A percentile compares a stretch with the other conserved stretches of the same genome.
Evolutionary conservation across 2,113 vertebrate species (phyloP).

Genomic region (Triplophysa tibetana): DNA sequence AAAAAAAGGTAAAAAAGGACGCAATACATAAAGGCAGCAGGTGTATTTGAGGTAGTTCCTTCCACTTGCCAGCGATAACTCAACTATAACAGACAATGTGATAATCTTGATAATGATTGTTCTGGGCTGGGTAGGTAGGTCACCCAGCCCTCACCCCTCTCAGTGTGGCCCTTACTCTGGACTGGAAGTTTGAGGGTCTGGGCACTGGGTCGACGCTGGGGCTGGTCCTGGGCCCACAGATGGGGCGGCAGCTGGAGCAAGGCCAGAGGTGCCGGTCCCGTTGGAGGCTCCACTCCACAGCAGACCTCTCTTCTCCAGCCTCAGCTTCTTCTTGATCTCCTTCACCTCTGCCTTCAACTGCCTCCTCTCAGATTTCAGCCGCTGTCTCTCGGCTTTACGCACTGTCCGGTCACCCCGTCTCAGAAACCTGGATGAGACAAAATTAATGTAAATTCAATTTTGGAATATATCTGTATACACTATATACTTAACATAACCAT

Average conservation of each 20-base stretch:
- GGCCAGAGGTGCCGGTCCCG: slow-evolving; percentile 77
- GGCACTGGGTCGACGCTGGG: slow-evolving; percentile 69
- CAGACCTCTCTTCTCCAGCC: slow-evolving; percentile 90
- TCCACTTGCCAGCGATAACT: slow-evolving; percentile 61
- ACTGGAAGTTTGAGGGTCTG: slow-evolving; percentile 78
- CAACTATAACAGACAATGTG: slow-evolving; percentile 61
- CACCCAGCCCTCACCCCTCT: slow-evolving; percentile 78
- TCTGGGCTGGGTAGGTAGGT: slow-evolving; percentile 74
- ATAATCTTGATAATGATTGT: slow-evolving; percentile 67
- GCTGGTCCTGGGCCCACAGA: slow-evolving; percentile 70
- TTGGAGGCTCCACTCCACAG: slow-evolving; percentile 86
- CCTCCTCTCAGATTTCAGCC: slow-evolving; percentile 91
- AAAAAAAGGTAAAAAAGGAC: slow-evolving; percentile 56
- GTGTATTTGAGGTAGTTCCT: slow-evolving; percentile 62
- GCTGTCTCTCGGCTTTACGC: slow-evolving; percentile 94
- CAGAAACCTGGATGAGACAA: slow-evolving; percentile 81
- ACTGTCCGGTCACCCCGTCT: slow-evolving; percentile 93
- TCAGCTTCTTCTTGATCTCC: slow-evolving; percentile 96
- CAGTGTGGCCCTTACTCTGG: slow-evolving; percentile 80
- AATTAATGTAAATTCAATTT: background rate
- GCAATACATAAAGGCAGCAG: slow-evolving; percentile 61
- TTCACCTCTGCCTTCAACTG: slow-evolving; percentile 94
- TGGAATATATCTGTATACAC: background rate
- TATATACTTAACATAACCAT: too few relatives aligned
- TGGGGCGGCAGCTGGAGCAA: slow-evolving; percentile 62